These are phyloP conservation scores for Amia ocellicauda DNA, from an alignment of 2,113 vertebrate genomes.

Conservation along the genomic window DNA sequence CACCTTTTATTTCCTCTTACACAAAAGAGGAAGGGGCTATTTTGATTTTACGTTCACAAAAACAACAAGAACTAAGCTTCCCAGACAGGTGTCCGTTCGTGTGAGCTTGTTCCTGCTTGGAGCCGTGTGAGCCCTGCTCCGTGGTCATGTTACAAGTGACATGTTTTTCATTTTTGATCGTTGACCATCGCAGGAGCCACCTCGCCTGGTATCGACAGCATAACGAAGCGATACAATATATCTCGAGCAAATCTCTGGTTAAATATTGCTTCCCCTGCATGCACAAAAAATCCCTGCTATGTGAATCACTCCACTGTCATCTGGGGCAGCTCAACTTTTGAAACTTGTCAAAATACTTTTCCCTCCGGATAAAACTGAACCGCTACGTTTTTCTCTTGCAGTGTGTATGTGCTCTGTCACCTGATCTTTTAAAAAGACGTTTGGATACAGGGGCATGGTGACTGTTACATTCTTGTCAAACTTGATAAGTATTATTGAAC, in stretches of 20 bases:
- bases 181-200: slow-evolving; percentile 38
- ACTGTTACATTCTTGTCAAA: no score
- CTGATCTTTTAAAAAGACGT: background rate
- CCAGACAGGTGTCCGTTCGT: slow-evolving; percentile 33
- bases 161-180: slow-evolving; percentile 46
- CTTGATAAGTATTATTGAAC: no score
- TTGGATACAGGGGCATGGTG: no score
- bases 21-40: slow-evolving; percentile 21
- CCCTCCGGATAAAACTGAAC: background rate
- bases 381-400: background rate
- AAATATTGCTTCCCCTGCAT: slow-evolving; percentile 10
- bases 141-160: slow-evolving; percentile 35
- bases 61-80: slow-evolving; percentile 38
- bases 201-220: slow-evolving; percentile 27
- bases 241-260: no score
- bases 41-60: slow-evolving; percentile 39
- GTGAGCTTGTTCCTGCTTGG: slow-evolving; percentile 13
- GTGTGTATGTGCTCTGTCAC: background rate
- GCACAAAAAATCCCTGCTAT: slow-evolving; percentile 4
- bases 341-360: background rate
- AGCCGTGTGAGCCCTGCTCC: slow-evolving; percentile 2
- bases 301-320: background rate
- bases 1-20: slow-evolving; percentile 26
- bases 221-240: background rate
- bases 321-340: background rate